Evolutionary conservation across 2,113 vertebrate species (phyloP).

Genomic region (Hystrix cristata): DNA sequence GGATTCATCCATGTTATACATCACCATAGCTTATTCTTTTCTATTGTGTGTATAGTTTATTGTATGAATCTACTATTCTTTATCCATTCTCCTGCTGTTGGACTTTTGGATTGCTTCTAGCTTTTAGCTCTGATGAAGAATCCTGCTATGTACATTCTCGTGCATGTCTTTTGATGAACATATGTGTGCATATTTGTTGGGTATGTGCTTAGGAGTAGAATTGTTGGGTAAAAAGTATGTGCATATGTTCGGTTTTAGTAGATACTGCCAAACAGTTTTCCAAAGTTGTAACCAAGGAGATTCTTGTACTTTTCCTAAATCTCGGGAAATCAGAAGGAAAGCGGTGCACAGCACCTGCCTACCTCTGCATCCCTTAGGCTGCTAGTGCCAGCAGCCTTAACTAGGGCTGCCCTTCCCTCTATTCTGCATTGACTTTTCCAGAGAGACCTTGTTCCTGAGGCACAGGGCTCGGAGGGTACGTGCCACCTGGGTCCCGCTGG

Average conservation of each 20-base stretch:
- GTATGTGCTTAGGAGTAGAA: conserved; percentile 66
- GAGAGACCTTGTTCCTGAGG: conserved; percentile 3
- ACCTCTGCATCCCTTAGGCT: neutral
- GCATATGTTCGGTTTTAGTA: conserved; percentile 68
- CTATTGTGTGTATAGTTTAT: neutral
- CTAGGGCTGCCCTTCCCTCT: neutral
- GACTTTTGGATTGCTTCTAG: conserved; percentile 65
- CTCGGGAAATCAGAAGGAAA: conserved; percentile 15
- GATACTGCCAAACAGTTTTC: conserved; percentile 61
- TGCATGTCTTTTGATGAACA: conserved; percentile 68
- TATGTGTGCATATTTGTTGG: conserved; percentile 68
- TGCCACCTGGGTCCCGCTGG: neutral
- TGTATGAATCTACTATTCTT: conserved; percentile 50
- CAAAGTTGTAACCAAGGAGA: conserved; percentile 65
- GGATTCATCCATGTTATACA: neutral
- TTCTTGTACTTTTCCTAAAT: conserved; percentile 41
- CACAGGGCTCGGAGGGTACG: neutral
- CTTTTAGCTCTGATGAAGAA: conserved; percentile 58
- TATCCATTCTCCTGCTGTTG: conserved; percentile 24
- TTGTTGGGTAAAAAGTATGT: conserved; percentile 65
- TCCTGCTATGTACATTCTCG: conserved; percentile 62
- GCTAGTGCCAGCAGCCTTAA: neutral
- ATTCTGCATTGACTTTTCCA: conserved; percentile 4
- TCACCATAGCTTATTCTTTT: conserved; percentile 14
- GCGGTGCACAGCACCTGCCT: neutral